Base-by-base conservation (phyloP, 1,140 invertebrate genomes). In the Heterodera carotae region DNA sequence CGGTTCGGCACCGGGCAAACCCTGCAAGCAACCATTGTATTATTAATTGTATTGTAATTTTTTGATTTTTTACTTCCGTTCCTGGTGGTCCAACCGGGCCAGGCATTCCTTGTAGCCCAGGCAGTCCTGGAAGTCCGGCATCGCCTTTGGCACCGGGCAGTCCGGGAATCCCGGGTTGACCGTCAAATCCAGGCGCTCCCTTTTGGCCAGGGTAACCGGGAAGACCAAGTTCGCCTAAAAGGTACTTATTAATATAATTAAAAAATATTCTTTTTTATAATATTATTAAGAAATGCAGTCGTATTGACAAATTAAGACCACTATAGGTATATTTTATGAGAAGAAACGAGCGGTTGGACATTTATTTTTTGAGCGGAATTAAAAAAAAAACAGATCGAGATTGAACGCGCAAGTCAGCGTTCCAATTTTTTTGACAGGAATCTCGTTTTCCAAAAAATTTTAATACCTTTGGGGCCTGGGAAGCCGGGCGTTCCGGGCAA, bases 111-210 rank as follows among this genome's bases (percentile, higher is more conserved):
- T 81, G 80, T 25, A 79, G 78, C 59, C 88, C 88, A 66, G 87
- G 80, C n/a, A 80, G 56, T 34, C 85, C 86, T 39, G 75, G 69
- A n/a, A 69, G n/a, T 27, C 88, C 88, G 76, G 82, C 72, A 85
- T 81, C 69, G 86, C 88, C 83, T 73, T 84, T 69, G 29, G 82
- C 77, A 67, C 86, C 86, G 56, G 81, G 79, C 48, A 77, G 75
- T 73, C 86, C 86, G 68, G 69, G 73, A 68, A 70, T 72, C 68
- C 87, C 87, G 34, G 80, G 74, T 12, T 56, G 39, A 68, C 86
- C 86, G 27, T 84, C 68, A n/a, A 69, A 80, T 79, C 78, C 84
- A 62, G 85, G 75, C 66, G 87, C 84, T 76, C 85, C 85, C 72
- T 86, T 86, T 34, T 80, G 76, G 76, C 84, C 84, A 34, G 82